These are phyloP conservation scores for Phylloscopus whistleri DNA, from an alignment of 2,113 vertebrate species.

Conservation along the genomic window DNA sequence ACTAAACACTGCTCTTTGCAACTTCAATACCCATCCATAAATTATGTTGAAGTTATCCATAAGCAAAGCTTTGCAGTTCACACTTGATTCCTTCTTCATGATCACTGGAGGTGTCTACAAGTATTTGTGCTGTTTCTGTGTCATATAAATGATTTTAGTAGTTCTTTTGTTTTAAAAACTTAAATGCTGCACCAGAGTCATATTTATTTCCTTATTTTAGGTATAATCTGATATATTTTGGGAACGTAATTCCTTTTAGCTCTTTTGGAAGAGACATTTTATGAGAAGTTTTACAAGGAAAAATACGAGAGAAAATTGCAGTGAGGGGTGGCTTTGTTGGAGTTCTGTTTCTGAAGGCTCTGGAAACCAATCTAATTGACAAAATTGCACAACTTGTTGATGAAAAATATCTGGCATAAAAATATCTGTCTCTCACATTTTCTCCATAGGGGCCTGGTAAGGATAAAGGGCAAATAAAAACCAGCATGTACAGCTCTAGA, in stretches of 20 bases:
- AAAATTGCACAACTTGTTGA: not conserved
- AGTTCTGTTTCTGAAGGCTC: not conserved
- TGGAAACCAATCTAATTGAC: not conserved
- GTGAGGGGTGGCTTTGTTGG: not conserved
- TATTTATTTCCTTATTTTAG: not conserved
- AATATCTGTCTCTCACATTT: not conserved
- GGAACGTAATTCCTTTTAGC: not conserved
- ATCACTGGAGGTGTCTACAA: not conserved
- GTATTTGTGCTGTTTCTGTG: not conserved
- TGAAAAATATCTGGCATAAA: not conserved
- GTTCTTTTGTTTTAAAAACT: not conserved
- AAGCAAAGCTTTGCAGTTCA: not conserved
- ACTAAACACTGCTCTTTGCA: not conserved
- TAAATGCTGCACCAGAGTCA: not conserved
- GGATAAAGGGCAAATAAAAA: not conserved
- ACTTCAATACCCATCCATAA: not conserved
- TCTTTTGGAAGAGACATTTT: not conserved
- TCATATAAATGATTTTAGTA: not conserved
- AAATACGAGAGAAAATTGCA: not conserved
- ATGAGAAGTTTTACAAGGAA: not conserved
- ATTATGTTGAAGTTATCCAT: not conserved
- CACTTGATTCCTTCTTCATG: not conserved
- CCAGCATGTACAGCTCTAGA: not conserved
- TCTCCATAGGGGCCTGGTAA: not conserved
- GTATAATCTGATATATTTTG: not conserved